Base-by-base conservation (phyloP, 2,113 vertebrate species). In the Hippocampus mohnikei region DNA sequence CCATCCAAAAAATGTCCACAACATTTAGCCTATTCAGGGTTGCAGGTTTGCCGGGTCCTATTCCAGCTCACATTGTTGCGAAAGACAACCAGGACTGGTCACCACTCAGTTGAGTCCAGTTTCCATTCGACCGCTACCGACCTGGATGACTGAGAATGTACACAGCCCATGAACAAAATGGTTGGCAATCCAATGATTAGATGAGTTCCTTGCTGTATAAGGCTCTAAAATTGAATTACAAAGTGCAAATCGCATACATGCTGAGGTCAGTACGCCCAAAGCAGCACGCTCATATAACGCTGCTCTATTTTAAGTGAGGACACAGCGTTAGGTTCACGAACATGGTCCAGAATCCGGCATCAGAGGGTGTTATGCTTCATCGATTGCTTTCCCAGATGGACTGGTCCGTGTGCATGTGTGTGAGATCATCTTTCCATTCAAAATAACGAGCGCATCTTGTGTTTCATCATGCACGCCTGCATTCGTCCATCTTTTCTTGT, bases 401-500 rank as follows among this genome's bases (percentile, higher is more conserved):
- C 46, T 48, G 25, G 37, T 15, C 21, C 29, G 9, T 18, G 25
- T 33, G 27, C 27, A n/a, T n/a, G n/a, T 72, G 58, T 72, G 67
- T 55, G 66, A n/a, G 59, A 27, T 75, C 72, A 70, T 12, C 72
- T 75, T 78, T 55, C 67, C 0, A 6, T 44, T 42, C 18, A 61
- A 58, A 61, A 61, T 61, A 20, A 61, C 59, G 3, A 27, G 23
- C 3, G 10, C 55, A 25, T 21, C 55, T 56, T 55, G 53, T 56
- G 53, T 56, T 23, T 11, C 8, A 25, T 56, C 25, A 23, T 25
- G 53, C 59, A 62, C 5, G 16, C 8, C n/a, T 63, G 3, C 2
- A 41, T 25, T 73, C 61, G 33, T 37, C 46, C 60, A 74, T 5
- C 8, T 48, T 37, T 83, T 90, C 23, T 42, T 5, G 62, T 63